Conservation (phyloP, 1,140 invertebrate genomes). For the Macrobrachium rosenbergii region DNA sequence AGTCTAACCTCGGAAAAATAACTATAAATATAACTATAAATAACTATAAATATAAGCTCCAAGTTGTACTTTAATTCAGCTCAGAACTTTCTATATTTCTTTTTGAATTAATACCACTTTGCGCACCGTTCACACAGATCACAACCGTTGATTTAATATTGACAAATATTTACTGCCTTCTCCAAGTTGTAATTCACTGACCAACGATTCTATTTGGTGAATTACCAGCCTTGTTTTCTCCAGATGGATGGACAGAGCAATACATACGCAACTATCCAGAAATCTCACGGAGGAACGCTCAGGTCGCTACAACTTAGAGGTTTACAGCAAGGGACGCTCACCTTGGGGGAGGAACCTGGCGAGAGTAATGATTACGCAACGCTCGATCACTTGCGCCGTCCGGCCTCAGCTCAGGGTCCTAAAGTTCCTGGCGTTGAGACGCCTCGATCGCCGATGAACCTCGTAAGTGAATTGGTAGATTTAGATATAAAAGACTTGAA, state of each 20-base stretch:
- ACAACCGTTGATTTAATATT: too few species aligned
- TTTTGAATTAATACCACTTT: too few species aligned
- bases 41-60: too few species aligned
- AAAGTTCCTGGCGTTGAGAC: constrained; percentile 65
- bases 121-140: too few species aligned
- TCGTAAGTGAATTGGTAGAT: background rate
- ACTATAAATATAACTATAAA: too few species aligned
- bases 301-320: constrained; percentile 69
- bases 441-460: constrained; percentile 53
- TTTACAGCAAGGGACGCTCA: constrained; percentile 64
- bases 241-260: constrained; percentile 72
- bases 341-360: constrained; percentile 71
- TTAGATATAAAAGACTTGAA: background rate
- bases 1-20: too few species aligned
- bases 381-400: constrained; percentile 69
- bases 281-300: constrained; percentile 74
- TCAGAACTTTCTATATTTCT: too few species aligned
- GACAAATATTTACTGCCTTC: too few species aligned
- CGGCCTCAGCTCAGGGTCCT: constrained; percentile 56
- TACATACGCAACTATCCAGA: constrained; percentile 89
- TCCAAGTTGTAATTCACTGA: too few species aligned
- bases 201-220: too few species aligned
- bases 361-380: constrained; percentile 78
- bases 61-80: too few species aligned
- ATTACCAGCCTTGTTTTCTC: constrained; percentile 20